Percentiles rank a stretch among this genome's conserved stretches.
These are phyloP conservation scores for Microctenopoma stevenorrisi DNA, from an alignment of 2,797 vertebrate species.

Conservation along the genomic window DNA sequence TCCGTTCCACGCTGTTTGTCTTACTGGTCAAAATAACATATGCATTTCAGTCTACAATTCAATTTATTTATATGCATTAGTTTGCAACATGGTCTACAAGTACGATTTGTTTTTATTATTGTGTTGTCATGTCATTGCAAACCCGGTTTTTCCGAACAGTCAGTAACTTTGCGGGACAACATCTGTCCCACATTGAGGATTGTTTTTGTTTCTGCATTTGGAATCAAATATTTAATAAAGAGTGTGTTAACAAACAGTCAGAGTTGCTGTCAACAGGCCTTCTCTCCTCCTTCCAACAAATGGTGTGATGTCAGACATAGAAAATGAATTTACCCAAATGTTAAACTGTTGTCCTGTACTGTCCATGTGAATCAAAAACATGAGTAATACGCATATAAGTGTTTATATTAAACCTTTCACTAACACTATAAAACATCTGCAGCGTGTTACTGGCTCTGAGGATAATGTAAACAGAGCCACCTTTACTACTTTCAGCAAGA, in stretches of 20 bases:
- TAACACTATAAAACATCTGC: neutral
- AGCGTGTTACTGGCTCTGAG: neutral
- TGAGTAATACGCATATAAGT: neutral
- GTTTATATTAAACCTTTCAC: neutral
- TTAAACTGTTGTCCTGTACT: neutral
- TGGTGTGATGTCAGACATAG: neutral
- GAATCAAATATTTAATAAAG: neutral
- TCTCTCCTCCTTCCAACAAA: neutral
- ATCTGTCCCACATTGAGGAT: neutral
- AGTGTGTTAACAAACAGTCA: neutral
- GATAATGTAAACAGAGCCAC: constrained; percentile 41
- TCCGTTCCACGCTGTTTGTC: neutral
- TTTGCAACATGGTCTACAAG: neutral
- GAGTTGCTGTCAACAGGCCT: neutral
- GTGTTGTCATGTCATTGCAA: constrained; percentile 39
- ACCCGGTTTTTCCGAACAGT: constrained; percentile 57
- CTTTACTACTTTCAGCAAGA: constrained; percentile 42
- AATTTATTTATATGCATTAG: neutral
- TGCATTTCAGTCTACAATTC: neutral
- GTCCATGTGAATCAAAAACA: neutral
- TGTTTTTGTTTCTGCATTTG: constrained; percentile 10
- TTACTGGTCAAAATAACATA: neutral
- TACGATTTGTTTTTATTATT: constrained; percentile 3
- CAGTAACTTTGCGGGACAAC: constrained; percentile 2
- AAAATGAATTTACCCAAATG: neutral